These are phyloP conservation scores for Melanostoma mellinum DNA, from an alignment of 2,888 invertebrate species.

Conservation along the genomic window DNA sequence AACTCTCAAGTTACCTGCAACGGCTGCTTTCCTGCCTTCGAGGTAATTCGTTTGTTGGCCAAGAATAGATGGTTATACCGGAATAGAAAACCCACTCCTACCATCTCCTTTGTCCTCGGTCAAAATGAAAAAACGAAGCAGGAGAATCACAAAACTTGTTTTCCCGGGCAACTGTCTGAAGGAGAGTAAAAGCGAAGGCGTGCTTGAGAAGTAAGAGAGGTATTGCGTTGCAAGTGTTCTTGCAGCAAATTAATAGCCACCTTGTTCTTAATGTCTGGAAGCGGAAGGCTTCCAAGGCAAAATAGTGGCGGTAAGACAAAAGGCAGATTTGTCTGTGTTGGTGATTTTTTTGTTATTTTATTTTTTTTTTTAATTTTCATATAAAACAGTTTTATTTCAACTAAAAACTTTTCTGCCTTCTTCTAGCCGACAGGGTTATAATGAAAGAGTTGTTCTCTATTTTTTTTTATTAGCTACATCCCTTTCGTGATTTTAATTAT, in stretches of 20 bases:
- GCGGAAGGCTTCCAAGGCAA: constrained; percentile 27
- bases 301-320: constrained; percentile 38
- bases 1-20: constrained; percentile 47
- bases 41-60: constrained; percentile 65
- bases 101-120: constrained; percentile 55
- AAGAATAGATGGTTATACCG: constrained; percentile 42
- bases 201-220: constrained; percentile 43
- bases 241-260: constrained; percentile 72
- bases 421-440: constrained; percentile 26
- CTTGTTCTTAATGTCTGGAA: constrained; percentile 62
- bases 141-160: constrained; percentile 46
- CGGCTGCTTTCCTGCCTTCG: constrained; percentile 26
- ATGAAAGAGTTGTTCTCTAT: constrained; percentile 17
- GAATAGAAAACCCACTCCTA: constrained; percentile 36
- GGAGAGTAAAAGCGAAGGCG: constrained; percentile 15
- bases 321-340: constrained; percentile 19
- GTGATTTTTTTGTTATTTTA: constrained; percentile 40
- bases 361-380: constrained; percentile 7
- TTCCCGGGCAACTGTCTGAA: constrained; percentile 50
- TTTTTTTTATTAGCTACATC: constrained; percentile 9
- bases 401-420: not conserved
- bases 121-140: constrained; percentile 12
- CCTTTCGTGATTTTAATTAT: constrained; percentile 60
- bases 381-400: too few species aligned
- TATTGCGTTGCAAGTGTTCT: constrained; percentile 64